Base-by-base conservation (phyloP, 35 echinoderm and acorn worm species). In the Lytechinus pictus region DNA sequence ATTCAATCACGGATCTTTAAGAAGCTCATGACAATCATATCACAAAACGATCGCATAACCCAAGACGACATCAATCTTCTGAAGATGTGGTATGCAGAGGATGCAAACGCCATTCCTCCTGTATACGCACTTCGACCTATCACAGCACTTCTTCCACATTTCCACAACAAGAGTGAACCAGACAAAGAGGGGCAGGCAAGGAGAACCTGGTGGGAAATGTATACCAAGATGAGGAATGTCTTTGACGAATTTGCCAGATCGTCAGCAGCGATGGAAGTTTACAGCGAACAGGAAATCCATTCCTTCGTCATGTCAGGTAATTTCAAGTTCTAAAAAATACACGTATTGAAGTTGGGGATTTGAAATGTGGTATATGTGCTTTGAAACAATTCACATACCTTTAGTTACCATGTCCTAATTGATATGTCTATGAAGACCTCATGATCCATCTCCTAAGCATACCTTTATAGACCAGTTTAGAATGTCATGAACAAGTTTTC, bases 51-150 rank as follows among this genome's bases (percentile, higher is more conserved):
- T 7, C 11, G 94, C 14, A 28, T 95, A n/a, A 60, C 95, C 60
- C 27, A 87, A 9, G 53, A 93, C 0, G 92, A 55, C 27, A 9
- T 89, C 28, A 53, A 96, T 52, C 95, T 97, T 19, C 14, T 98
- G n/a, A 91, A 95, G 51, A 95, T 94, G 86, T 98, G 97, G 97
- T 98, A 97, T 57, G 16, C 60, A 8, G 94, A 97, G 61, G 97
- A 98, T 86, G 92, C 92, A 12, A 98, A 98, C 57, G 96, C 97
- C 27, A 94, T 96, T 27, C 97, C 97, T 27, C 95, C 96, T 9
- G 94, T 97, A 60, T 95, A 98, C 92, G 54, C 94, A 2, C 97
- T 98, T 8, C 97, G 96, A 91, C 95, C 97, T 92, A 98, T 98
- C 97, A 97, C 96, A 14, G 89, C 52, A n/a, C 29, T 95, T n/a